Evolutionary conservation across 2,113 vertebrate genomes (phyloP), one percentile per base, ranked within the genome.

Genomic region (Corythaeola cristata): DNA sequence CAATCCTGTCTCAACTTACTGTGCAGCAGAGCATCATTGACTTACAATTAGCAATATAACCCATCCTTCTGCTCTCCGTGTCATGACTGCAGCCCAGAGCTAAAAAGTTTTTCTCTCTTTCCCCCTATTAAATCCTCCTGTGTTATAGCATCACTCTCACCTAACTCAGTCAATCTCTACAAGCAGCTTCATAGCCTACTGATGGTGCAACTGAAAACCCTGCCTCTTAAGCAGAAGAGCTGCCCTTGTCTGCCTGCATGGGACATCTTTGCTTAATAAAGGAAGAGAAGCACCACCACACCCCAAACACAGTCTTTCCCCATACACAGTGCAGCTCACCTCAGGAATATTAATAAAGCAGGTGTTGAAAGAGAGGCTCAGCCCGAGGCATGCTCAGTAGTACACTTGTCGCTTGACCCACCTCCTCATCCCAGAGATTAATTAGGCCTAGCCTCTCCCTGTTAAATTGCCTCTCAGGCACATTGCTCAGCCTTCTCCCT

Each of bases 381-480:
- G 89, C 97, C 95, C 39, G 74, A 88, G 94, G 96, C 95, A 87
- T 9, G 53, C 89, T 96, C 86, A 78, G 76, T 68, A 82, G 83
- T 74, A 81, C 83, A 50, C 45, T 96, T 95, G 95, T 85, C 0
- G 32, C 94, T 95, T 95, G 95, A 89, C 90, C 97, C 94, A 95
- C 92, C 95, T 91, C 94, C 94, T 92, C 94, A 94, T 89, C 66
- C 69, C 37, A 44, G 78, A 84, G 92, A 92, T 95, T 97, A 96
- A 96, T 96, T 92, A 97, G 89, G 81, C 41, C 74, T 84, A 47
- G 69, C 80, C 77, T 76, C 83, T 97, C 97, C 96, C 94, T 95
- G 77, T 35, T 88, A 93, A 95, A 90, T 95, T 94, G 90, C 90
- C 94, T 95, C 74, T 97, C 69, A 89, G 92, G 84, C 81, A 76